These are phyloP conservation scores for Butorides virescens DNA, from an alignment of 2,113 vertebrate genomes.

Conservation along the genomic window DNA sequence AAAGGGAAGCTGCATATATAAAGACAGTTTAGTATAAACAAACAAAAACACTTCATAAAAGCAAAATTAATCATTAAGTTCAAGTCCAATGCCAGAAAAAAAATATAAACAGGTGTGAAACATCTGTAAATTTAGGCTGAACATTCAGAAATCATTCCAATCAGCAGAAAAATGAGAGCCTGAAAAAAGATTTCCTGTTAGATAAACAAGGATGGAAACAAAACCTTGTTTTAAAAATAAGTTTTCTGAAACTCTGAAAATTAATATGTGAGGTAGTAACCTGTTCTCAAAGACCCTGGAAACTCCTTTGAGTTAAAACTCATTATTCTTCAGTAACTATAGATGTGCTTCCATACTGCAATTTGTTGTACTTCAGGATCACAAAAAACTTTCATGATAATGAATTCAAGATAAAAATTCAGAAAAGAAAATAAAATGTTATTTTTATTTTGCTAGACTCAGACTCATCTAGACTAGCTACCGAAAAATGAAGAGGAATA, in stretches of 20 bases:
- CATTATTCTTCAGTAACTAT: not conserved
- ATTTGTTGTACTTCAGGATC: not conserved
- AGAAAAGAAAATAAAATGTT: not conserved
- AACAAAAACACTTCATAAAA: not conserved
- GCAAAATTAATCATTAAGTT: not conserved
- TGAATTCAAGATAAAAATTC: not conserved
- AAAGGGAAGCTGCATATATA: not conserved
- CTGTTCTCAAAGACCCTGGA: not conserved
- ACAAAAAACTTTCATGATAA: not conserved
- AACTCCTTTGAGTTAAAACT: not conserved
- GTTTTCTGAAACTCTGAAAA: not conserved
- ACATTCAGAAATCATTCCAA: not conserved
- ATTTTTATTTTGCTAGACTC: not conserved
- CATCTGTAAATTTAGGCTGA: not conserved
- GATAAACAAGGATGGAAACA: not conserved
- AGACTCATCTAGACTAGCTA: not conserved
- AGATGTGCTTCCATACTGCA: not conserved
- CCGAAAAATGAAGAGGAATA: not conserved
- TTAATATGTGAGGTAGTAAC: not conserved
- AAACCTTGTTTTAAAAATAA: not conserved
- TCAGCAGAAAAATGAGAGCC: not conserved
- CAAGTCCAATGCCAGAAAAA: not conserved
- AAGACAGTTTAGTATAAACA: not conserved
- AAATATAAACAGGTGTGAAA: not conserved
- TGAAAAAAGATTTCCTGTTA: not conserved